These are phyloP conservation scores for Acrocephalus scirpaceus DNA, from an alignment of 2,797 vertebrate genomes.

Conservation along the genomic window DNA sequence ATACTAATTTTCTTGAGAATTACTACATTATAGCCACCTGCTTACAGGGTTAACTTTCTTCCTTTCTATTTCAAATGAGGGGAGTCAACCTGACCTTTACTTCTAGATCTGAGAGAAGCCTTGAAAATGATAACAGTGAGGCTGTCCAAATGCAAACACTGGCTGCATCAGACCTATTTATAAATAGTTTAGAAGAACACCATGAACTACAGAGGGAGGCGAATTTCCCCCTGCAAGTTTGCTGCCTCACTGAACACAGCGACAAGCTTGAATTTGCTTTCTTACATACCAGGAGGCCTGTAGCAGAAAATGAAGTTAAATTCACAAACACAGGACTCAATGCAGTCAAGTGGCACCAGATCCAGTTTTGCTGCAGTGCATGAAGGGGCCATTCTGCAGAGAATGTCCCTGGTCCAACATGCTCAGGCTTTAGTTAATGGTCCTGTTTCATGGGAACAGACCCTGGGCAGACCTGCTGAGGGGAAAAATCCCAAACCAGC, in stretches of 20 bases:
- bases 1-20: not conserved
- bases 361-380: not conserved
- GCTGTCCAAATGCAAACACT: conserved; percentile 55
- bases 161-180: conserved; percentile 56
- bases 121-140: conserved; percentile 51
- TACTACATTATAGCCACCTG: not conserved
- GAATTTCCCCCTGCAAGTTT: not conserved
- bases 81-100: conserved; percentile 57
- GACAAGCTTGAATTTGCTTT: conserved; percentile 62
- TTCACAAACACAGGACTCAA: not conserved
- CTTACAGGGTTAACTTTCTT: conserved; percentile 43
- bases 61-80: conserved; percentile 10
- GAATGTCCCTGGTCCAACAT: not conserved
- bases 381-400: not conserved
- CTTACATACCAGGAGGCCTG: conserved; percentile 29
- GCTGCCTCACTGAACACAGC: conserved; percentile 49
- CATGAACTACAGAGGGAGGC: conserved; percentile 30
- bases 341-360: not conserved
- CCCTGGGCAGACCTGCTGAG: not conserved
- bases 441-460: not conserved
- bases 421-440: not conserved
- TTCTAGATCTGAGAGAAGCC: conserved; percentile 52
- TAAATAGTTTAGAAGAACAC: conserved; percentile 63
- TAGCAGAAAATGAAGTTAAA: conserved; percentile 53
- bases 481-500: not conserved